A percentile compares a stretch with the other conserved stretches of the same genome.
Evolutionary conservation across 2,113 vertebrate genomes (phyloP).

Genomic region (Antigone vipio): DNA sequence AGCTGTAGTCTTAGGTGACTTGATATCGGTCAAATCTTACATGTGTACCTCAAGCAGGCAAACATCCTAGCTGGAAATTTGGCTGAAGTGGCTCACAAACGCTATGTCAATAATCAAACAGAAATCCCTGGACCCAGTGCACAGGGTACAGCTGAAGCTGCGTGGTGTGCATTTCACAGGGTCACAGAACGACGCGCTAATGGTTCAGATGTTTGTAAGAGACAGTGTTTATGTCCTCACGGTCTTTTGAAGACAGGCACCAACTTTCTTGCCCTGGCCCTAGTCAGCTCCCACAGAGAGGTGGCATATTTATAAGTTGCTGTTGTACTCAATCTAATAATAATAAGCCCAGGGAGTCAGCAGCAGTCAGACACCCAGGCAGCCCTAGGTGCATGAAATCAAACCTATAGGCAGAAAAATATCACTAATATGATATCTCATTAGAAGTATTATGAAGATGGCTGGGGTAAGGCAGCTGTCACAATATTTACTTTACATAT

Average conservation of each 20-base stretch:
- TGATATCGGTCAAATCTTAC: background rate
- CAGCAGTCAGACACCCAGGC: background rate
- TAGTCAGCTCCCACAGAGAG: background rate
- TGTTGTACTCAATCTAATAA: background rate
- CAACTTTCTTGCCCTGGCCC: background rate
- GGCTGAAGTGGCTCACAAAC: background rate
- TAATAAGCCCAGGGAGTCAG: background rate
- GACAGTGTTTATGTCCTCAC: background rate
- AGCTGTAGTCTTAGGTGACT: background rate
- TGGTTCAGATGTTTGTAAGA: background rate
- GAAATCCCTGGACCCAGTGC: background rate
- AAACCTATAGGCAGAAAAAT: background rate
- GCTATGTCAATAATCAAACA: background rate
- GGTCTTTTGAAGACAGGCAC: background rate
- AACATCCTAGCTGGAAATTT: background rate
- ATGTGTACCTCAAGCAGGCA: background rate
- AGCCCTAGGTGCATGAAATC: background rate
- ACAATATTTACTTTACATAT: constrained; percentile 28
- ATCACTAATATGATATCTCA: background rate
- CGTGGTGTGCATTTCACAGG: background rate
- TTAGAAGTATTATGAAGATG: background rate
- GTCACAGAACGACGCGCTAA: background rate
- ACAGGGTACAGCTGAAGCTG: background rate
- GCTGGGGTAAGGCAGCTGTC: constrained; percentile 20
- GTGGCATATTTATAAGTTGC: background rate